Conservation (phyloP, 2,113 vertebrate genomes). For the Desmodus rotundus region DNA sequence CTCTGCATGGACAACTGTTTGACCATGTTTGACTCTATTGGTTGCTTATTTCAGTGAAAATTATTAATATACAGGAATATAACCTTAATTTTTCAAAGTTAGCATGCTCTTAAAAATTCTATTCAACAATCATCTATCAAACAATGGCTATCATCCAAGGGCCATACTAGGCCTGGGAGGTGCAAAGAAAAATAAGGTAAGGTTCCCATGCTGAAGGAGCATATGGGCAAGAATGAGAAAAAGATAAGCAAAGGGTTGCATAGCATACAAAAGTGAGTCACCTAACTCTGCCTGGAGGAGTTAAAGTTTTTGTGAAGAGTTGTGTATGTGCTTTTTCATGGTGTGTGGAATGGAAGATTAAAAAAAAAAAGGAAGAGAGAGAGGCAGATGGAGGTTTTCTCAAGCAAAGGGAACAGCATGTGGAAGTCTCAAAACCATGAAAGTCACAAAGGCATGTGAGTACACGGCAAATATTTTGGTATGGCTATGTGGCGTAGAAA, state of each 20-base stretch:
- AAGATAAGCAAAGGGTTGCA: background rate
- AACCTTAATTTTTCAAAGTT: conserved; percentile 1
- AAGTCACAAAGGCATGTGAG: background rate
- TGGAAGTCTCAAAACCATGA: background rate
- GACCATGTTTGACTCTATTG: background rate
- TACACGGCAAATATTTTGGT: background rate
- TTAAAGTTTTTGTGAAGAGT: background rate
- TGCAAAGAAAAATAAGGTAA: background rate
- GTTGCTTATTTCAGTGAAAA: conserved; percentile 4
- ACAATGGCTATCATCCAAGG: background rate
- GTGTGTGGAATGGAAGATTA: background rate
- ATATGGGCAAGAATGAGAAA: background rate
- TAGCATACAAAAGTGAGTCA: too few species aligned
- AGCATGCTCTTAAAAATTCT: background rate
- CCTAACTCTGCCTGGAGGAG: background rate
- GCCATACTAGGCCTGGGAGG: background rate
- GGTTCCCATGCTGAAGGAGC: background rate
- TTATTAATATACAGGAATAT: background rate
- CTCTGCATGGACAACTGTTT: background rate
- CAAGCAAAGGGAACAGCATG: background rate
- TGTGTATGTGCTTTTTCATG: background rate
- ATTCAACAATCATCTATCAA: background rate
- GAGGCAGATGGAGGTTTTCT: background rate
- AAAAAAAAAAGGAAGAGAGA: background rate
- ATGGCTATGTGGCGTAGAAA: background rate